Conservation (phyloP, 2,888 invertebrate genomes). For the Ochlodes sylvanus region DNA sequence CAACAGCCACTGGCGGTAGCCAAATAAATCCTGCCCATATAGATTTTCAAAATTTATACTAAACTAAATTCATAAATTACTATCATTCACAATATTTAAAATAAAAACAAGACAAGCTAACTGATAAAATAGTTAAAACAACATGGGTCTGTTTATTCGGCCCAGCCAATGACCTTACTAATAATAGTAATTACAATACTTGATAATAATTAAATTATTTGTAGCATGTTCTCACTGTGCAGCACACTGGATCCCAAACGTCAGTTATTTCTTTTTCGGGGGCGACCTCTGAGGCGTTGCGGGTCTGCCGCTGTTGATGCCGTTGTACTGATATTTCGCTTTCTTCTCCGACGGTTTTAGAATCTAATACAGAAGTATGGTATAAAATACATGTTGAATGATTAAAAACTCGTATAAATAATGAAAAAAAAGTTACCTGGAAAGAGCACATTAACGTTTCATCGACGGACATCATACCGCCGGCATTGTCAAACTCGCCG, state of each 20-base stretch:
- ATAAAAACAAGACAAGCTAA: conserved; percentile 82
- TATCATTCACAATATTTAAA: conserved; percentile 79
- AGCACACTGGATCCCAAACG: conserved; percentile 78
- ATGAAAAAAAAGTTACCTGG: conserved; percentile 88
- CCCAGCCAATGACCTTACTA: conserved; percentile 76
- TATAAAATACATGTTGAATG: background rate
- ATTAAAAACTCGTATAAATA: background rate
- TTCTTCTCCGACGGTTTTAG: conserved; percentile 99
- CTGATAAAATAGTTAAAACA: conserved; percentile 77
- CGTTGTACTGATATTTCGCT: conserved; percentile 98
- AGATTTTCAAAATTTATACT: conserved; percentile 59
- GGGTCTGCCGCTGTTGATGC: conserved; percentile 93
- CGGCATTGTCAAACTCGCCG: conserved; percentile 99
- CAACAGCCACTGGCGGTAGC: conserved; percentile 72
- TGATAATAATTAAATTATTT: conserved; percentile 81
- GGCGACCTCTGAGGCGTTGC: conserved; percentile 93
- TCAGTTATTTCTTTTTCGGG: conserved; percentile 89
- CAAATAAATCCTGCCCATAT: conserved; percentile 68
- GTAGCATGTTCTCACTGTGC: conserved; percentile 83
- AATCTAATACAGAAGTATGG: conserved; percentile 87
- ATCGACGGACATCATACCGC: conserved; percentile 99
- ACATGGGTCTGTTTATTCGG: conserved; percentile 72
- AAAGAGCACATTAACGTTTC: conserved; percentile 99
- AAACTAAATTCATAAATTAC: conserved; percentile 81
- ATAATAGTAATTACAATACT: conserved; percentile 79